These are phyloP conservation scores for Oedothorax gibbosus DNA, from an alignment of 1,140 invertebrate species.

Conservation along the genomic window DNA sequence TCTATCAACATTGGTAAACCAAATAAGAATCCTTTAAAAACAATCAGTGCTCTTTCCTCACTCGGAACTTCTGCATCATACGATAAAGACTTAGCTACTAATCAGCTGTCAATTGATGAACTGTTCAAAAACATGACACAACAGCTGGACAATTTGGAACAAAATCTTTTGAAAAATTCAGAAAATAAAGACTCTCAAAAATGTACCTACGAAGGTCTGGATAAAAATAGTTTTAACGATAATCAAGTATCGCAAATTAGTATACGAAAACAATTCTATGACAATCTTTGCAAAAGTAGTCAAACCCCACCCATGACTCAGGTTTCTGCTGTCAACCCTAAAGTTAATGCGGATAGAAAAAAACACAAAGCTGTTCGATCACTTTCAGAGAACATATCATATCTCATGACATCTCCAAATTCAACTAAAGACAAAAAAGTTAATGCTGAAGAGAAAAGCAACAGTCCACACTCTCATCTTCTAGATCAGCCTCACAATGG, in stretches of 20 bases:
- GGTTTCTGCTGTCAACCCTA: neutral
- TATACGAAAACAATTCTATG: constrained; percentile 39
- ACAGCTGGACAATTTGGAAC: constrained; percentile 36
- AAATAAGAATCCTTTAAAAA: neutral
- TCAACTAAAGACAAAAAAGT: neutral
- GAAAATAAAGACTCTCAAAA: constrained; percentile 8
- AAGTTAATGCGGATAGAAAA: neutral
- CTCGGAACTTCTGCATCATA: too few species aligned
- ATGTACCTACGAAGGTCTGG: too few species aligned
- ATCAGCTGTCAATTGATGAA: constrained; percentile 37
- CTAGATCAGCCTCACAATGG: neutral
- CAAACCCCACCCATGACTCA: neutral
- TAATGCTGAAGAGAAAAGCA: neutral
- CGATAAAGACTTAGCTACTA: neutral
- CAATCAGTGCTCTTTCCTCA: neutral
- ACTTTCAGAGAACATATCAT: constrained; percentile 51
- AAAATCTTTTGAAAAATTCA: constrained; percentile 41
- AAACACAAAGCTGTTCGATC: constrained; percentile 43
- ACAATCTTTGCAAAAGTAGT: constrained; percentile 22
- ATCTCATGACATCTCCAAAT: constrained; percentile 20
- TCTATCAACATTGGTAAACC: neutral
- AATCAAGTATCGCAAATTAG: neutral
- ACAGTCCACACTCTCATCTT: neutral
- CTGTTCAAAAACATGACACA: constrained; percentile 40
- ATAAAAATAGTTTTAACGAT: too few species aligned